Evolutionary conservation across 2,797 vertebrate species (phyloP).

Genomic region (Chrysocyon brachyurus): DNA sequence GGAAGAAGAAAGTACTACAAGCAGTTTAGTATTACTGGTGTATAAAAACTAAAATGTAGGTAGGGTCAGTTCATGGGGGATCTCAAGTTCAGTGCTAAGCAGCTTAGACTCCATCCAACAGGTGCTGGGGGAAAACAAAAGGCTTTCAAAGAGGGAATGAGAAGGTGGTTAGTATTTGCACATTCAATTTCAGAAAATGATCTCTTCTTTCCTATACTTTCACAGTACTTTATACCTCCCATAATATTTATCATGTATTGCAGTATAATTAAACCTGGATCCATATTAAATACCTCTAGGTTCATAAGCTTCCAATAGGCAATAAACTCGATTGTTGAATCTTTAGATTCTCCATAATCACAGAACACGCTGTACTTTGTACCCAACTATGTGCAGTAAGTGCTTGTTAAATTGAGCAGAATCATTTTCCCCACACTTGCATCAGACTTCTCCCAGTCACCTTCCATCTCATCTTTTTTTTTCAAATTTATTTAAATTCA

Average conservation of each 20-base stretch:
- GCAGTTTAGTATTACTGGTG: neutral
- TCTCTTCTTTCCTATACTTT: neutral
- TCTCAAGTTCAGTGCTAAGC: neutral
- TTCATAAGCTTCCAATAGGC: neutral
- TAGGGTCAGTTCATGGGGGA: neutral
- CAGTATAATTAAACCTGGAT: conserved; percentile 11
- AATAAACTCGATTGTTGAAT: neutral
- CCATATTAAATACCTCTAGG: neutral
- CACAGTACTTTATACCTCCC: neutral
- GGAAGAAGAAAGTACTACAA: neutral
- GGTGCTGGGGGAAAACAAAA: neutral
- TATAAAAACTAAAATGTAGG: neutral
- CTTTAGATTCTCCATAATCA: neutral
- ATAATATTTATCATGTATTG: neutral
- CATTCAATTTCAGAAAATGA: neutral
- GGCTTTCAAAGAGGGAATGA: neutral
- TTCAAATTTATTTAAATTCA: neutral
- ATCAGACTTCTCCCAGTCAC: neutral
- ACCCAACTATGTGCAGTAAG: neutral
- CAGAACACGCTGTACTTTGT: neutral
- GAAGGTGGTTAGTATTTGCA: neutral
- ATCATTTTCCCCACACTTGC: neutral
- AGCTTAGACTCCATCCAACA: neutral
- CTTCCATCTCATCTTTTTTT: neutral
- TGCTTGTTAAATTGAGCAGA: neutral